A percentile compares a stretch with the other conserved stretches of the same genome.
These are phyloP conservation scores for Sinotaia quadrata DNA, from an alignment of 2,888 invertebrate genomes.

Conservation along the genomic window DNA sequence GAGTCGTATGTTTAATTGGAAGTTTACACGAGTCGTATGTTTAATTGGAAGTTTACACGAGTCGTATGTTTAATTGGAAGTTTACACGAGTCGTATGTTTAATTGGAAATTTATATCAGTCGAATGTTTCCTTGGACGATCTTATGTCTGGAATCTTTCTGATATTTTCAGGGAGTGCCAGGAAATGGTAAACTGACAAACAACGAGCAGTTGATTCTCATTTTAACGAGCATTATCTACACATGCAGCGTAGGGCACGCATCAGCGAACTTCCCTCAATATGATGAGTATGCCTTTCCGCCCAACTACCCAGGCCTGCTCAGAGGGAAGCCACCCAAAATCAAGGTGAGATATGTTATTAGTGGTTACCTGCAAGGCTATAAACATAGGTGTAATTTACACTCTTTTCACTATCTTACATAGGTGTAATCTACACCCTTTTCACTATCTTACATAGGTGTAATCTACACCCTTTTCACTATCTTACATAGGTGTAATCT, in stretches of 20 bases:
- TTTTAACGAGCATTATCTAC: slow-evolving; percentile 57
- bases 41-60: too few relatives aligned
- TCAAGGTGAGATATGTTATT: too few relatives aligned
- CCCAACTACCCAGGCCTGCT: slow-evolving; percentile 63
- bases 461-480: too few relatives aligned
- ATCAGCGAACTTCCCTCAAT: slow-evolving; percentile 64
- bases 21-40: too few relatives aligned
- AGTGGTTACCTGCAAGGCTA: too few relatives aligned
- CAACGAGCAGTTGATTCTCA: slow-evolving; percentile 45
- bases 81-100: too few relatives aligned
- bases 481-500: too few relatives aligned
- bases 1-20: too few relatives aligned
- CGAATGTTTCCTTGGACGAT: too few relatives aligned
- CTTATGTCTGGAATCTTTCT: too few relatives aligned
- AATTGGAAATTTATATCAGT: background rate
- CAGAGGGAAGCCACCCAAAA: slow-evolving; percentile 55
- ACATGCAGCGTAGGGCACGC: slow-evolving; percentile 65
- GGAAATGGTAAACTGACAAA: slow-evolving; percentile 49
- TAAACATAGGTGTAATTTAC: too few relatives aligned
- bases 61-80: too few relatives aligned
- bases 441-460: background rate
- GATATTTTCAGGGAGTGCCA: slow-evolving; percentile 51
- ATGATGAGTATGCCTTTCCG: slow-evolving; percentile 66
- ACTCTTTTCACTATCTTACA: background rate
- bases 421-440: background rate